Percentiles rank a stretch among this genome's conserved stretches.
These are phyloP conservation scores for Temnothorax curvispinosus DNA, from an alignment of 1,140 invertebrate species.

Conservation along the genomic window DNA sequence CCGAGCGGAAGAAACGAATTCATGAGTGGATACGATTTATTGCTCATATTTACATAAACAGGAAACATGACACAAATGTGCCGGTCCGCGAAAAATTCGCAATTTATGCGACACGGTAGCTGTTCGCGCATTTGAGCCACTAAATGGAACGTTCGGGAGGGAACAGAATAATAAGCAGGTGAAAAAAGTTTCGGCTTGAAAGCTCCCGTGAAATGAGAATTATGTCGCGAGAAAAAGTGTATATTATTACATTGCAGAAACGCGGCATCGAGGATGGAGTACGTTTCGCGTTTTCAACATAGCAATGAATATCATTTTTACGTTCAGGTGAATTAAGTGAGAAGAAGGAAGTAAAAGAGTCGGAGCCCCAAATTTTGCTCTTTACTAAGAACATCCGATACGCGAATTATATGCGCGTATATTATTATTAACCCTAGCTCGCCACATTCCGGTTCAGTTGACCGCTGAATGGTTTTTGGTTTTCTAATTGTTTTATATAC, in stretches of 20 bases:
- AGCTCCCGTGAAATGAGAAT: constrained; percentile 59
- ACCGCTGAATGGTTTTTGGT: too few species aligned
- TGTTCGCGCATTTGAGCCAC: constrained; percentile 54
- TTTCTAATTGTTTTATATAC: too few species aligned
- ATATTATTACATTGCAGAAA: constrained; percentile 21
- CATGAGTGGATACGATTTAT: constrained; percentile 83
- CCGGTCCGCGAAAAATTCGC: constrained; percentile 67
- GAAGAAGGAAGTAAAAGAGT: not conserved
- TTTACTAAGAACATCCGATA: not conserved
- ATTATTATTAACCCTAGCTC: not conserved
- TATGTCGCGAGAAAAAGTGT: constrained; percentile 50
- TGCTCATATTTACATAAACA: constrained; percentile 82
- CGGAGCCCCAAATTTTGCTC: not conserved
- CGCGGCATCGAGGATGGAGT: not conserved
- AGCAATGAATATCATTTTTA: constrained; percentile 5
- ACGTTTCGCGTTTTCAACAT: constrained; percentile 4
- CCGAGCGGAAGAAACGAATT: constrained; percentile 83
- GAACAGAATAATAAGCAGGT: constrained; percentile 12
- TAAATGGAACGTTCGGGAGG: constrained; percentile 48
- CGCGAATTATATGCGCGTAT: not conserved
- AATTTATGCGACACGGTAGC: constrained; percentile 63
- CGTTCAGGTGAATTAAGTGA: not conserved
- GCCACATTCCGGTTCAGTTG: too few species aligned
- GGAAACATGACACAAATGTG: constrained; percentile 77
- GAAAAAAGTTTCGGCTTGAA: constrained; percentile 57